A percentile compares a stretch with the other conserved stretches of the same genome.
Evolutionary conservation across 1,140 invertebrate species (phyloP).

Genomic region (Chironomus tepperi): DNA sequence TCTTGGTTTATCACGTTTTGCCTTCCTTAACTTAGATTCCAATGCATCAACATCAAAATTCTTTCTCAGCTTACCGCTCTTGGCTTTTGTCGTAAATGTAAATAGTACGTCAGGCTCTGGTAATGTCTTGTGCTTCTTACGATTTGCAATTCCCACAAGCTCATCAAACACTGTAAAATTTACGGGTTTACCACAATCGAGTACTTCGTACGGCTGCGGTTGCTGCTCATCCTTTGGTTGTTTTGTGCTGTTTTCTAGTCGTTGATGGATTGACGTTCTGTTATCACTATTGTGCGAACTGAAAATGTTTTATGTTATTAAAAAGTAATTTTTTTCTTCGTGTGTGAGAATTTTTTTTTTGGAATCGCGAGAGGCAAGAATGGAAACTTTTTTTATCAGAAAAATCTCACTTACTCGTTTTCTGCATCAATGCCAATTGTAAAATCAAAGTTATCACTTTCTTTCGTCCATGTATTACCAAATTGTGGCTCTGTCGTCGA

Average conservation of each 20-base stretch:
- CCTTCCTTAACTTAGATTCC: conserved; percentile 67
- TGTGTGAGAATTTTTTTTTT: background rate
- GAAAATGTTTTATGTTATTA: background rate
- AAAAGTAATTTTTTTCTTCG: background rate
- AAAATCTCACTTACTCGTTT: background rate
- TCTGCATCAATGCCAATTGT: background rate
- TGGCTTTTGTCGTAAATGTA: conserved; percentile 33
- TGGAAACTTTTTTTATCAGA: background rate
- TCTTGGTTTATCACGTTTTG: conserved; percentile 78
- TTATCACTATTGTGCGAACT: background rate
- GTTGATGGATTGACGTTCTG: background rate
- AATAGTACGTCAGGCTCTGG: conserved; percentile 50
- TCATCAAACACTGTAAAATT: conserved; percentile 85
- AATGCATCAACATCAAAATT: conserved; percentile 70
- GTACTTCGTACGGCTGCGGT: conserved; percentile 48
- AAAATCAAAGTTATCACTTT: background rate
- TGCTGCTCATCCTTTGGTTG: conserved; percentile 41
- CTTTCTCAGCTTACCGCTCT: conserved; percentile 50
- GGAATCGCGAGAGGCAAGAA: background rate
- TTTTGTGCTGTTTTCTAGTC: background rate
- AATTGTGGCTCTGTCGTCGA: background rate
- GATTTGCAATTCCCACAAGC: conserved; percentile 67
- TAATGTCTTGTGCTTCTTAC: conserved; percentile 56
- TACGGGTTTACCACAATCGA: conserved; percentile 78
- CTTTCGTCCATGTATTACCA: background rate